These are phyloP conservation scores for Gephyroberyx darwinii DNA, from an alignment of 2,797 vertebrate species.

Conservation along the genomic window DNA sequence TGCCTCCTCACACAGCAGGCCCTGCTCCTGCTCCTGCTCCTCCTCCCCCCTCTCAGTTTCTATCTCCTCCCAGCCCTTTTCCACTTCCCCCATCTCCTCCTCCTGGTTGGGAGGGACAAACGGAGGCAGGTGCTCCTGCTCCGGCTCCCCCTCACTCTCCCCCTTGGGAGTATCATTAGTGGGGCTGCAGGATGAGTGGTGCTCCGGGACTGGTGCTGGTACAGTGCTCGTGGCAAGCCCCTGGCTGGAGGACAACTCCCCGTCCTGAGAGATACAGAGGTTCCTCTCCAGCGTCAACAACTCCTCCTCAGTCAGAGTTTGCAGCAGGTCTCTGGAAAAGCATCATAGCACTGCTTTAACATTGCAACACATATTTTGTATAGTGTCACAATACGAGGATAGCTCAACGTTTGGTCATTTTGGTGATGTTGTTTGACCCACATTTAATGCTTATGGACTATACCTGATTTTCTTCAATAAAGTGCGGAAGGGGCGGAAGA, in stretches of 20 bases:
- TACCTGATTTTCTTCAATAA: constrained; percentile 97
- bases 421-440: background rate
- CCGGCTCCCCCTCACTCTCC: constrained; percentile 31
- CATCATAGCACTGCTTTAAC: constrained; percentile 3
- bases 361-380: background rate
- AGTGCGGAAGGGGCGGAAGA: constrained; percentile 97
- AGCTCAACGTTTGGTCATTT: background rate
- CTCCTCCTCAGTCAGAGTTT: constrained; percentile 92
- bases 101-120: constrained; percentile 63
- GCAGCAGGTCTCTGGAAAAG: constrained; percentile 89
- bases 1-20: constrained; percentile 77
- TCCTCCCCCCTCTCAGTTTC: constrained; percentile 64
- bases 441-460: background rate
- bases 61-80: constrained; percentile 73
- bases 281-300: constrained; percentile 89
- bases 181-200: constrained; percentile 51
- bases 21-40: constrained; percentile 71
- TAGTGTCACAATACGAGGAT: background rate
- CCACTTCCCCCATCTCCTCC: constrained; percentile 65
- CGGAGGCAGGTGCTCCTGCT: constrained; percentile 42
- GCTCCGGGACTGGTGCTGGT: constrained; percentile 63
- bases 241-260: constrained; percentile 73
- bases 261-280: constrained; percentile 95
- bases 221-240: constrained; percentile 46
- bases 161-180: constrained; percentile 51